Conservation (phyloP, 2,888 invertebrate species). For the Limnephilus marmoratus region DNA sequence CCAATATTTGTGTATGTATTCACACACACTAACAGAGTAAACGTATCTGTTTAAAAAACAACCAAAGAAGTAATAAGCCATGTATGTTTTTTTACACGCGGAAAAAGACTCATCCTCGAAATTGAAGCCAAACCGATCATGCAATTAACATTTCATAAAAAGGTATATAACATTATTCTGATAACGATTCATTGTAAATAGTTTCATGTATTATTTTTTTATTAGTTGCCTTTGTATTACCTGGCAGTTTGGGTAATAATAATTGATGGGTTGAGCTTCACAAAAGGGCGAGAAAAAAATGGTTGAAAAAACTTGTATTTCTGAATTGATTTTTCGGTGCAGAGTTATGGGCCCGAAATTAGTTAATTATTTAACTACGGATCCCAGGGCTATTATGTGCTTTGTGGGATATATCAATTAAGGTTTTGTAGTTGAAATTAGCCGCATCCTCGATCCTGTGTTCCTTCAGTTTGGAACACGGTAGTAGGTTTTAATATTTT, state of each 20-base stretch:
- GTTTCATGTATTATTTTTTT: not conserved
- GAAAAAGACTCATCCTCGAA: not conserved
- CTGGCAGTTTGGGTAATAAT: not conserved
- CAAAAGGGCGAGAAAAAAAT: conserved; percentile 37
- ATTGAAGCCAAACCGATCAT: not conserved
- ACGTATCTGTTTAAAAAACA: conserved; percentile 19
- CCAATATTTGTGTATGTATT: not conserved
- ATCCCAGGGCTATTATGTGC: conserved; percentile 27
- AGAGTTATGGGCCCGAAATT: conserved; percentile 48
- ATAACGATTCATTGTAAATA: not conserved
- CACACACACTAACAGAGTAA: not conserved
- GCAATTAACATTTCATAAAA: not conserved
- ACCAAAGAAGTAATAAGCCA: conserved; percentile 36
- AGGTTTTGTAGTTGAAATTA: conserved; percentile 41
- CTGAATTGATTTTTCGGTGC: conserved; percentile 51
- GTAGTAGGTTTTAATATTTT: not conserved
- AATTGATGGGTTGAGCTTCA: not conserved
- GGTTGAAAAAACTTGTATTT: conserved; percentile 36
- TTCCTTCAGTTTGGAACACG: not conserved
- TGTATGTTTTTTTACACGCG: conserved; percentile 15
- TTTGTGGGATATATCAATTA: conserved; percentile 6
- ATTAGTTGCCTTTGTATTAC: not conserved
- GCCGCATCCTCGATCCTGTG: conserved; percentile 2
- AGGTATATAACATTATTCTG: not conserved
- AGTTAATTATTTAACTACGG: conserved; percentile 50